Conservation (phyloP, 2,888 invertebrate genomes). For the Dasypolia templi region DNA sequence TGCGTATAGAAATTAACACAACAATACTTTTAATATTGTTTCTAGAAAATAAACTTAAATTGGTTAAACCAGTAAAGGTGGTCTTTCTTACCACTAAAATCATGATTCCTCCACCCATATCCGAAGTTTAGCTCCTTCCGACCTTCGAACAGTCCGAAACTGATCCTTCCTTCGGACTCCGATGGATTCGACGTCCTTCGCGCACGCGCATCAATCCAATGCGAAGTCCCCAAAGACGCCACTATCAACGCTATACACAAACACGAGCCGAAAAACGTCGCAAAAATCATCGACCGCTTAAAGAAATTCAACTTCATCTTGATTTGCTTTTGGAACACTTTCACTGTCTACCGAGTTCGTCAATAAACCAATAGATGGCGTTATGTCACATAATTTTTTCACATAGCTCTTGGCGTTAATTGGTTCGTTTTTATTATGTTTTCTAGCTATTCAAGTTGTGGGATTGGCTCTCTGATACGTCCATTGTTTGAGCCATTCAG, state of each 20-base stretch:
- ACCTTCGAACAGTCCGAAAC: slow-evolving; percentile 97
- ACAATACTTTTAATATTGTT: neutral
- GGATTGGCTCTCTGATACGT: slow-evolving; percentile 68
- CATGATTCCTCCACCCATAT: slow-evolving; percentile 94
- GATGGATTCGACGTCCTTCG: slow-evolving; percentile 92
- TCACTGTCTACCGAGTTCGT: slow-evolving; percentile 75
- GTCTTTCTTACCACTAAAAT: slow-evolving; percentile 93
- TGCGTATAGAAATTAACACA: neutral
- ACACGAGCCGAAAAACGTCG: slow-evolving; percentile 95
- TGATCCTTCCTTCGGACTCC: slow-evolving; percentile 93
- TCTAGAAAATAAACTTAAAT: neutral
- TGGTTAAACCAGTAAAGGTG: neutral
- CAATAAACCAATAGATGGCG: slow-evolving; percentile 80
- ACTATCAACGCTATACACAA: slow-evolving; percentile 94
- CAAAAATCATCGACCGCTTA: slow-evolving; percentile 94
- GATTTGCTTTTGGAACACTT: slow-evolving; percentile 70
- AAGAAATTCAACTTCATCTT: slow-evolving; percentile 92
- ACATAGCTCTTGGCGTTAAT: slow-evolving; percentile 59
- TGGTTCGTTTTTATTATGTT: slow-evolving; percentile 73
- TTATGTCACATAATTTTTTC: slow-evolving; percentile 82
- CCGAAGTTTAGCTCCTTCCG: slow-evolving; percentile 94
- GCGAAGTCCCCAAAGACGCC: slow-evolving; percentile 95
- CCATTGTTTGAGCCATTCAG: slow-evolving; percentile 76
- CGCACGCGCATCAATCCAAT: slow-evolving; percentile 95
- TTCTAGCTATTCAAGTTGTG: slow-evolving; percentile 80